Evolutionary conservation across 2,888 invertebrate species (phyloP), one percentile per base, ranked within the genome.

Genomic region (Cataglyphis rosenhaueri): DNA sequence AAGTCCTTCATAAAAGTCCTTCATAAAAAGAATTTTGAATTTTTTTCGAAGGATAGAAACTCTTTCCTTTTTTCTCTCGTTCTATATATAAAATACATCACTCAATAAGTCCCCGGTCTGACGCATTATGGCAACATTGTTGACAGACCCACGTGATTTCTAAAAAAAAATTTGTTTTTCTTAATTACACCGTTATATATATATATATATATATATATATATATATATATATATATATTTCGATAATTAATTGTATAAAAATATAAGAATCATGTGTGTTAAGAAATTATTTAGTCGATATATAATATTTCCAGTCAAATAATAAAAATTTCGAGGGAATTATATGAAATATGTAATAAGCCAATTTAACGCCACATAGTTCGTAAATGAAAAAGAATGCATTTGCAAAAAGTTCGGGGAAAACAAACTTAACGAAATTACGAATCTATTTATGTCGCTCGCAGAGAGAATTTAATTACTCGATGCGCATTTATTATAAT

Each of bases 391-490:
- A 78, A 70, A 64, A 68, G 74, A 74, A 84, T 74, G 75, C 32
- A 74, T 83, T 59, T 76, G 32, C 32, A 78, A 65, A 65, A 76
- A 66, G 44, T 32, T 29, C 9, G 15, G 32, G 0, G 25, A 38
- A 29, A 76, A 55, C 66, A 61, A 75, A 57, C 57, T 64, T 62
- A 21, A 57, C 38, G 71, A 71, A 55, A 75, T 81, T 71, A 48
- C 57, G 29, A 57, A 73, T 75, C 66, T 48, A 81, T 86, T 78
- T 82, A 62, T 61, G 38, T 44, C 21, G 73, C 32, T 62, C 59
- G 76, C 62, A 48, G 78, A 48, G 82, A 76, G 83, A 87, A 88
- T 88, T 88, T 81, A 86, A 88, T 87, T 84, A 88, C 65, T 29
- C 64, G 55, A 64, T 70, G 75, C 61, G 65, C 81, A 61, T 71